Evolutionary conservation across 2,888 invertebrate species (phyloP).

Genomic region (Physocephala rufipes): DNA sequence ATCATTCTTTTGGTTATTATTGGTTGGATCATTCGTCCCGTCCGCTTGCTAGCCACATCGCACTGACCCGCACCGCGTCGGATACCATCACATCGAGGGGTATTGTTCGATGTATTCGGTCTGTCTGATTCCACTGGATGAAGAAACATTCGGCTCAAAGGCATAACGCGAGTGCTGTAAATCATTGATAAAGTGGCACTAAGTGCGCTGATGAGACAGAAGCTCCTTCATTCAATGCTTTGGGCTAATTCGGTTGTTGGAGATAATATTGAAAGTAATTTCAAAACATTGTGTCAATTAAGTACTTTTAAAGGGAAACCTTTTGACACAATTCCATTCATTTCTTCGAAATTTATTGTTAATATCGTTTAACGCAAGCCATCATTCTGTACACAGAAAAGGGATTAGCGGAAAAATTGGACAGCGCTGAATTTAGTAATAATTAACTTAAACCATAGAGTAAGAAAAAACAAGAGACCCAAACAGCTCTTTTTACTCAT

Average conservation of each 20-base stretch:
- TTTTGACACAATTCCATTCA: constrained; percentile 41
- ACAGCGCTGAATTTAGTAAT: neutral
- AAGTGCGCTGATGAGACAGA: constrained; percentile 46
- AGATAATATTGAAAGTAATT: constrained; percentile 49
- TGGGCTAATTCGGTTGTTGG: constrained; percentile 27
- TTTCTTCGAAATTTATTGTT: constrained; percentile 7
- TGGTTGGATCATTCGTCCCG: constrained; percentile 3
- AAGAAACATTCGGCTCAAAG: neutral
- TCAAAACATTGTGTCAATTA: constrained; percentile 51
- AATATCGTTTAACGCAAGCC: constrained; percentile 8
- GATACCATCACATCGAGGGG: neutral
- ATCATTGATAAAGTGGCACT: constrained; percentile 49
- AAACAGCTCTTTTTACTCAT: too few species aligned
- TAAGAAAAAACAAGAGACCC: too few species aligned
- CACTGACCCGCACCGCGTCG: neutral
- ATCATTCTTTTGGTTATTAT: neutral
- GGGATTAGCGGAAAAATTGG: neutral
- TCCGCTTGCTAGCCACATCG: neutral
- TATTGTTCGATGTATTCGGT: neutral
- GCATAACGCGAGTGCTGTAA: constrained; percentile 44
- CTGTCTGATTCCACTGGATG: neutral
- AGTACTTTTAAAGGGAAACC: constrained; percentile 36
- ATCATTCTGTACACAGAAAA: neutral
- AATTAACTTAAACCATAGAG: neutral
- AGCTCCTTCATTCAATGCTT: constrained; percentile 38